Conservation (phyloP, 2,797 vertebrate genomes). For the Amblyopsis hoosieri region DNA sequence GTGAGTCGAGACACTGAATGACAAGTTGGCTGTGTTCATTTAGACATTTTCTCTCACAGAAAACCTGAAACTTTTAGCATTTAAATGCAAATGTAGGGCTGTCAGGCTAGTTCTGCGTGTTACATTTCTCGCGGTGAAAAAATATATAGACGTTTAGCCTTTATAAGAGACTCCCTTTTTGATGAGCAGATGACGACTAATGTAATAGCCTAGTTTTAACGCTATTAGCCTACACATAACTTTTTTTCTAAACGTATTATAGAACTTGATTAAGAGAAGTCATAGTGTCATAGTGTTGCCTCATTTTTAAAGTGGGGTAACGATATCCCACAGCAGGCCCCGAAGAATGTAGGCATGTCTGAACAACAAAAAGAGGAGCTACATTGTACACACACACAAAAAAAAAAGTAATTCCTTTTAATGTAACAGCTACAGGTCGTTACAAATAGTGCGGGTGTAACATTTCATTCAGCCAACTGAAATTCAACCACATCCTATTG, state of each 20-base stretch:
- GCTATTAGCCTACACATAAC: background rate
- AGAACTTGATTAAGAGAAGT: background rate
- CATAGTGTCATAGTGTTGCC: too few species aligned
- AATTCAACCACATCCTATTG: slow-evolving; percentile 57
- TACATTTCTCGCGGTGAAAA: background rate
- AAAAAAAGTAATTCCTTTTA: background rate
- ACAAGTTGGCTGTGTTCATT: background rate
- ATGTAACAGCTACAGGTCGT: background rate
- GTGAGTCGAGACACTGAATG: background rate
- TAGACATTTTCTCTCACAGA: background rate
- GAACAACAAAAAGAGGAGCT: background rate
- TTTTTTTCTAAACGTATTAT: too few species aligned
- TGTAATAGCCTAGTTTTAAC: background rate
- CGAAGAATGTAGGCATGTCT: slow-evolving; percentile 27
- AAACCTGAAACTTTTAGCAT: background rate
- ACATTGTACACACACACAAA: background rate
- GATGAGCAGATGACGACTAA: background rate
- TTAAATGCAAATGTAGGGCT: background rate
- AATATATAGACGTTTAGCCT: background rate
- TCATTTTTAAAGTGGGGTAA: background rate
- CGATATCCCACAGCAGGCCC: background rate
- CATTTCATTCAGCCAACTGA: slow-evolving; percentile 21
- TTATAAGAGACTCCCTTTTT: background rate
- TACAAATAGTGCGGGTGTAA: background rate
- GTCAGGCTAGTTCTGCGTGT: background rate